Evolutionary conservation across 1,140 invertebrate species (phyloP).

Genomic region (Rhagoletis pomonella): DNA sequence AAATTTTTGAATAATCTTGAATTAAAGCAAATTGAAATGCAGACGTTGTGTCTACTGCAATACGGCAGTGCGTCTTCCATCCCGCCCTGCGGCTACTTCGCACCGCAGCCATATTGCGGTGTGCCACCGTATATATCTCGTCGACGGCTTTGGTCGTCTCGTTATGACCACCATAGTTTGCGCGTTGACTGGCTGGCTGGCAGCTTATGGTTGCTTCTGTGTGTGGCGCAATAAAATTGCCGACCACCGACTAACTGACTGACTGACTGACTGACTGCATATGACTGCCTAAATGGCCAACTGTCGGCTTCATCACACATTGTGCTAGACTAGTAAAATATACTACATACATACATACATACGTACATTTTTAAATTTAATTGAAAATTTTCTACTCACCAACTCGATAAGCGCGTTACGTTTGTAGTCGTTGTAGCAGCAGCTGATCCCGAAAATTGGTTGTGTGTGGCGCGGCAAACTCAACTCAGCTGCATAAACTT

Average conservation of each 20-base stretch:
- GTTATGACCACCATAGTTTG: slow-evolving; percentile 9
- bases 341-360: background rate
- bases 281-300: background rate
- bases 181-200: background rate
- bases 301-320: background rate
- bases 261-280: too few species aligned
- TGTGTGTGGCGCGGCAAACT: too few species aligned
- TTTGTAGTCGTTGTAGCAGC: too few species aligned
- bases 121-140: background rate
- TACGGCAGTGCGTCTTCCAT: too few species aligned
- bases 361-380: slow-evolving; percentile 18
- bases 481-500: too few species aligned
- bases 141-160: slow-evolving; percentile 26
- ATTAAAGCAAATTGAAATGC: slow-evolving; percentile 40
- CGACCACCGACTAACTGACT: slow-evolving; percentile 10
- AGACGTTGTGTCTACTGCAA: slow-evolving; percentile 5
- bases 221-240: slow-evolving; percentile 22
- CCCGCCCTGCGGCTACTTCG: background rate
- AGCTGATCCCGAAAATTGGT: slow-evolving; percentile 16
- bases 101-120: background rate
- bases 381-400: slow-evolving; percentile 3
- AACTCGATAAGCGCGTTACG: background rate
- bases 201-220: slow-evolving; percentile 2
- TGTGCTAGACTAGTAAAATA: too few species aligned
- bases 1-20: slow-evolving; percentile 42